phyloP scores from a whole-genome alignment of 2,888 invertebrate species.

The Hydropsyche betteni region DNA sequence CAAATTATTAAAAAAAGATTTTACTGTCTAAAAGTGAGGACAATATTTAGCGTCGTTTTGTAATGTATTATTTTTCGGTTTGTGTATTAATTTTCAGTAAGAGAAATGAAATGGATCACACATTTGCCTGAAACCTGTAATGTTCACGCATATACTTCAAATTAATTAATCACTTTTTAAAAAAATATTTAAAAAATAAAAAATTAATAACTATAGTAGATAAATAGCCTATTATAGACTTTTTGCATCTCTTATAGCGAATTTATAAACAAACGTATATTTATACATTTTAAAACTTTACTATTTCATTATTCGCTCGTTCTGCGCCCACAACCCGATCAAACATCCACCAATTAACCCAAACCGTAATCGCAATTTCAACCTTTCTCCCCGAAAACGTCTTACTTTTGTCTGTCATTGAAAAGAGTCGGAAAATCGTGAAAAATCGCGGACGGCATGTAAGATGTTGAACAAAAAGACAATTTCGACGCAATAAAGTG shows the following conservation, averaged over 20 bases:
- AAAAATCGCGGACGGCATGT: too few relatives aligned
- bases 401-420: neutral
- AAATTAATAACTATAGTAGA: slow-evolving; percentile 17
- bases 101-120: slow-evolving; percentile 34
- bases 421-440: too few relatives aligned
- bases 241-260: slow-evolving; percentile 17
- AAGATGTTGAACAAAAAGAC: neutral
- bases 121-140: slow-evolving; percentile 39
- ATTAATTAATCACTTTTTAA: slow-evolving; percentile 24
- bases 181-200: slow-evolving; percentile 23
- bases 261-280: neutral
- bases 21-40: slow-evolving; percentile 35
- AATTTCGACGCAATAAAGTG: slow-evolving; percentile 3
- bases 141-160: slow-evolving; percentile 27
- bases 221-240: slow-evolving; percentile 23
- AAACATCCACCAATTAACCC: neutral
- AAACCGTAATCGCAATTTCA: neutral
- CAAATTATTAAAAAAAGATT: slow-evolving; percentile 6
- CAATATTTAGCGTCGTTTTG: slow-evolving; percentile 35
- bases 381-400: neutral
- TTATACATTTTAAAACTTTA: slow-evolving; percentile 22
- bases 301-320: slow-evolving; percentile 23
- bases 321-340: slow-evolving; percentile 7
- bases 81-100: slow-evolving; percentile 20
- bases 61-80: slow-evolving; percentile 17